These are phyloP conservation scores for Sipha maydis DNA, from an alignment of 2,888 invertebrate species.

Conservation along the genomic window DNA sequence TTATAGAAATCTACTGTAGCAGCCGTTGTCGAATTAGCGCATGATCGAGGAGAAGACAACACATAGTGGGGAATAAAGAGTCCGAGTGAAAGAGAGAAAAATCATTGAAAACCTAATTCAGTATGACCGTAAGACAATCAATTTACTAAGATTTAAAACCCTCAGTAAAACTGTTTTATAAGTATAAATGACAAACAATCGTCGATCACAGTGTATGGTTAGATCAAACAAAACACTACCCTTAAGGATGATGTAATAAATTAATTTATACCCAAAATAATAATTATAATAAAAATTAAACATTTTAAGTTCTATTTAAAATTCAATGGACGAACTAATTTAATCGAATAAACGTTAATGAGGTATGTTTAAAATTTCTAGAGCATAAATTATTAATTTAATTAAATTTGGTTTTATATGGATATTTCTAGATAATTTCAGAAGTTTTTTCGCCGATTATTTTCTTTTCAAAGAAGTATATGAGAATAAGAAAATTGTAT, in stretches of 20 bases:
- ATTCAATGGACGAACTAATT: background rate
- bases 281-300: background rate
- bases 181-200: background rate
- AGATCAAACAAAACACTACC: background rate
- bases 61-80: background rate
- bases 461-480: background rate
- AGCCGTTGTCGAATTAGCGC: background rate
- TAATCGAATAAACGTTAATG: constrained; percentile 13
- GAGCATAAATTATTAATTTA: background rate
- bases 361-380: background rate
- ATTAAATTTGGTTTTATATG: background rate
- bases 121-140: background rate
- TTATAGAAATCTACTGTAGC: background rate
- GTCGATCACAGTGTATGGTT: background rate
- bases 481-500: background rate
- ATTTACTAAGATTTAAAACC: background rate
- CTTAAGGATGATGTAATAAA: no score
- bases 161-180: background rate
- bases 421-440: background rate
- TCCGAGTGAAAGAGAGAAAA: background rate
- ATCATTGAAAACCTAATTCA: background rate
- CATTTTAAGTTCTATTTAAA: background rate
- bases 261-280: background rate
- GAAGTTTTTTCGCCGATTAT: background rate
- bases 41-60: background rate